A percentile compares a stretch with the other conserved stretches of the same genome.
Conservation (phyloP, 2,888 invertebrate genomes). For the Vandiemenella viatica region DNA sequence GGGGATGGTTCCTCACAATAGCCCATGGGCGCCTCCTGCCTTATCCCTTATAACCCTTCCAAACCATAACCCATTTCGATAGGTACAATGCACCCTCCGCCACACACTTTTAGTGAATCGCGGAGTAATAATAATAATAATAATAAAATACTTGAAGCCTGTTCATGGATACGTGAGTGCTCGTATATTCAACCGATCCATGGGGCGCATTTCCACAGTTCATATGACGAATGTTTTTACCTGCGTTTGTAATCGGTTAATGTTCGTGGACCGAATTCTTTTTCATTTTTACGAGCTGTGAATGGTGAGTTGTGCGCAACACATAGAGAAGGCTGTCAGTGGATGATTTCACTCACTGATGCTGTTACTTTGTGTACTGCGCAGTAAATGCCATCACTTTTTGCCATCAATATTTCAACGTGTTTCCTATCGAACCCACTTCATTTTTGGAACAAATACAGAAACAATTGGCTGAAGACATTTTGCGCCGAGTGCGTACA, state of each 20-base stretch:
- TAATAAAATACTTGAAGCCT: conserved; percentile 10
- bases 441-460: conserved; percentile 1
- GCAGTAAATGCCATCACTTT: too few relatives aligned
- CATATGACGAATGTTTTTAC: conserved; percentile 24
- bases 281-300: conserved; percentile 12
- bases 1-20: too few relatives aligned
- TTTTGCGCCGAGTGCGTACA: not conserved
- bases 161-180: conserved; percentile 19
- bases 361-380: conserved; percentile 12
- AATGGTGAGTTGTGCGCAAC: conserved; percentile 14
- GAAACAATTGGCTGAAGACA: conserved; percentile 1
- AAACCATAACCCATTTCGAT: too few relatives aligned
- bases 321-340: conserved; percentile 13
- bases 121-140: too few relatives aligned
- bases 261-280: conserved; percentile 18
- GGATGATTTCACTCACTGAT: conserved; percentile 12
- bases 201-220: conserved; percentile 25
- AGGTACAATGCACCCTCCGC: too few relatives aligned
- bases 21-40: too few relatives aligned
- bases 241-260: conserved; percentile 19
- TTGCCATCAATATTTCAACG: conserved; percentile 18
- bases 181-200: conserved; percentile 23
- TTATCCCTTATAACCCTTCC: too few relatives aligned
- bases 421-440: conserved; percentile 21
- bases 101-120: too few relatives aligned